phyloP scores from a whole-genome alignment of 1,140 invertebrate genomes.

The Gonatopus flavifemur region DNA sequence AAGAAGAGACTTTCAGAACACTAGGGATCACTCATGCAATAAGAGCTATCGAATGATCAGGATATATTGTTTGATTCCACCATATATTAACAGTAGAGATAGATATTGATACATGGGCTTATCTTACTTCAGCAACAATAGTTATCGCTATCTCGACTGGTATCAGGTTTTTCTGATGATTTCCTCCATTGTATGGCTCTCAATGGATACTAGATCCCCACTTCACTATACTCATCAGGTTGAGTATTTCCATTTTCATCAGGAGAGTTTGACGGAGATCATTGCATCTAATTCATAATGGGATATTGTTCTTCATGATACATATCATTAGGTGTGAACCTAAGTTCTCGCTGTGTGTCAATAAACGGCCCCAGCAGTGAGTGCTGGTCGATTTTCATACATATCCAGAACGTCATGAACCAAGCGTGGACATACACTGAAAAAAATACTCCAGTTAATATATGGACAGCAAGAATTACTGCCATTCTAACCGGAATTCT shows the following conservation, averaged over 20 bases:
- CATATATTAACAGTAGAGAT: conserved; percentile 71
- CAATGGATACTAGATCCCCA: conserved; percentile 59
- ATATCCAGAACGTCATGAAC: too few relatives aligned
- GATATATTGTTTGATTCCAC: conserved; percentile 71
- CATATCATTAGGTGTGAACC: too few relatives aligned
- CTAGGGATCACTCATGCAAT: conserved; percentile 68
- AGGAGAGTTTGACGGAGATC: conserved; percentile 65
- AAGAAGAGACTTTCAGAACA: conserved; percentile 63
- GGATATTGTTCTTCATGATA: conserved; percentile 64
- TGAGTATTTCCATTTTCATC: conserved; percentile 73
- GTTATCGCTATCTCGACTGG: conserved; percentile 54
- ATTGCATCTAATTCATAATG: conserved; percentile 70
- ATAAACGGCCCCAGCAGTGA: too few relatives aligned
- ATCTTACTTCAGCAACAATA: conserved; percentile 62
- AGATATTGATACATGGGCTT: conserved; percentile 59
- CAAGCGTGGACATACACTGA: too few relatives aligned
- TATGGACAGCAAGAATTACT: too few relatives aligned
- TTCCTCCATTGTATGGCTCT: conserved; percentile 33
- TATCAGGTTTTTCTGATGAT: conserved; percentile 55
- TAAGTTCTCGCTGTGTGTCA: too few relatives aligned
- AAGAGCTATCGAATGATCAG: conserved; percentile 66
- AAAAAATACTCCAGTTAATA: too few relatives aligned
- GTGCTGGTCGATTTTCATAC: too few relatives aligned
- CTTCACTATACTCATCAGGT: conserved; percentile 66
- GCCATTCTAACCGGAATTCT: too few relatives aligned